phyloP scores from a whole-genome alignment of 2,113 vertebrate genomes.

The Menura novaehollandiae region DNA sequence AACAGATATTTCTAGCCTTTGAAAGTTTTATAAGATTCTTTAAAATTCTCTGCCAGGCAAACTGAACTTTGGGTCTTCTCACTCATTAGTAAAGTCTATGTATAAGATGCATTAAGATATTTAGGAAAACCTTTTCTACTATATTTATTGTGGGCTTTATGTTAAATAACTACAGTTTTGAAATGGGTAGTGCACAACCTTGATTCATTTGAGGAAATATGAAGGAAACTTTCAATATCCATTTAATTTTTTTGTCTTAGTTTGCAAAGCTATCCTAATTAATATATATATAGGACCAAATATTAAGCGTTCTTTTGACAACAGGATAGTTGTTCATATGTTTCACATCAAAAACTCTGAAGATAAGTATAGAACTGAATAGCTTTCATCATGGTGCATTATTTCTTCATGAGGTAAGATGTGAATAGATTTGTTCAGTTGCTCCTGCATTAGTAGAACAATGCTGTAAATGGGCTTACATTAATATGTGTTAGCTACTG shows the following conservation, averaged over 20 bases:
- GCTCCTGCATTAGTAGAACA: background rate
- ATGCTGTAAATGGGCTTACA: background rate
- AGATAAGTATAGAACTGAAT: background rate
- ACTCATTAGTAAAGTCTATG: background rate
- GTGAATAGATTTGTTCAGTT: background rate
- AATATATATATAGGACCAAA: background rate
- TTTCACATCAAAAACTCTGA: background rate
- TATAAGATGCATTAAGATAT: background rate
- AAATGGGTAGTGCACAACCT: background rate
- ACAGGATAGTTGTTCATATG: background rate
- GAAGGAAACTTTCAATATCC: background rate
- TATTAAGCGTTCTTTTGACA: background rate
- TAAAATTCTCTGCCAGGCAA: background rate
- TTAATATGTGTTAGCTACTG: background rate
- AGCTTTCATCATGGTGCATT: background rate
- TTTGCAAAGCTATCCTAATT: background rate
- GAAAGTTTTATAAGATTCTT: background rate
- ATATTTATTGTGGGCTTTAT: background rate
- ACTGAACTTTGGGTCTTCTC: background rate
- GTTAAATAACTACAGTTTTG: background rate
- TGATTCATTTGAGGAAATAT: background rate
- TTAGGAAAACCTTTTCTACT: background rate
- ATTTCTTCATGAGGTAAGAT: background rate
- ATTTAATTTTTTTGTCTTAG: background rate
- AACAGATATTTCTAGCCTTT: background rate